Percentiles rank a stretch among this genome's conserved stretches.
These are phyloP conservation scores for Drosophila subpulchrella DNA, from an alignment of 1,140 invertebrate genomes.

Conservation along the genomic window DNA sequence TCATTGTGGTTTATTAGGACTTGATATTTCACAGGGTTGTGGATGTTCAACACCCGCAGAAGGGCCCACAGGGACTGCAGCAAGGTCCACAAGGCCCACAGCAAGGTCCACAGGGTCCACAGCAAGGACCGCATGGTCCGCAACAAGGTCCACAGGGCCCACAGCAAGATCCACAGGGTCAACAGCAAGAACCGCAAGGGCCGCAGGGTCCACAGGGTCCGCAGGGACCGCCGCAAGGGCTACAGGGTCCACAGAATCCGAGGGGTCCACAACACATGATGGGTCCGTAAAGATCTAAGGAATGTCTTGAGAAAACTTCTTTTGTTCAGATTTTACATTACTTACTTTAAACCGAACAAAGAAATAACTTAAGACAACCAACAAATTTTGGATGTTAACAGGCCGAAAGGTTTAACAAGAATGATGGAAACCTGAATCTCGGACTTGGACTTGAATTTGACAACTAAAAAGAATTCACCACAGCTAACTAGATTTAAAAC, in stretches of 20 bases:
- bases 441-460: background rate
- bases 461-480: background rate
- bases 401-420: slow-evolving; percentile 10
- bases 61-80: background rate
- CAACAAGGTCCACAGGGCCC: slow-evolving; percentile 10
- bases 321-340: accelerated
- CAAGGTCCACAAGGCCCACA: background rate
- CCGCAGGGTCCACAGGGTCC: slow-evolving; percentile 28
- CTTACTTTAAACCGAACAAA: slow-evolving; percentile 16
- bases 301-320: background rate
- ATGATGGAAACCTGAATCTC: background rate
- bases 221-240: slow-evolving; percentile 36
- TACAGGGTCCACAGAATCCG: slow-evolving; percentile 24
- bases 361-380: slow-evolving; percentile 1
- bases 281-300: slow-evolving; percentile 16
- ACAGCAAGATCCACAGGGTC: slow-evolving; percentile 27
- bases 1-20: background rate
- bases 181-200: slow-evolving; percentile 30
- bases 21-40: background rate
- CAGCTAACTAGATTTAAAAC: background rate
- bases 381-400: slow-evolving; percentile 24
- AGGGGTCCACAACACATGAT: slow-evolving; percentile 47
- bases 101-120: slow-evolving; percentile 2
- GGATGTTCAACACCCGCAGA: background rate
- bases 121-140: slow-evolving; percentile 6